A percentile compares a stretch with the other conserved stretches of the same genome.
phyloP scores from a whole-genome alignment of 2,797 vertebrate genomes.

The Ctenopoma kingsleyae region DNA sequence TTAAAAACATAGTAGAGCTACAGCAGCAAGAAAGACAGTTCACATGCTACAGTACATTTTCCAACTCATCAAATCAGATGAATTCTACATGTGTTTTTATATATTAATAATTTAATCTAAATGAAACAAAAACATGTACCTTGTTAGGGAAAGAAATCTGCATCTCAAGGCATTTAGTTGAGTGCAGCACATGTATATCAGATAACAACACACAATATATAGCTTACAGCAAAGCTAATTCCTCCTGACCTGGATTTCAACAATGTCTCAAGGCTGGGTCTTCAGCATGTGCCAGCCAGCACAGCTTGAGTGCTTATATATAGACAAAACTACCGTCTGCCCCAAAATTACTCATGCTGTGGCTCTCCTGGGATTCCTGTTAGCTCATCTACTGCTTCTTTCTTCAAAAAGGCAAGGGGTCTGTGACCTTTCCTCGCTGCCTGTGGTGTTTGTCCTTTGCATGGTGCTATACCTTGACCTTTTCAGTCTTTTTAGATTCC shows the following conservation, averaged over 20 bases:
- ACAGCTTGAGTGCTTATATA: conserved; percentile 82
- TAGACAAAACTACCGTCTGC: conserved; percentile 79
- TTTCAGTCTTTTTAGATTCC: conserved; percentile 80
- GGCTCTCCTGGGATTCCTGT: conserved; percentile 75
- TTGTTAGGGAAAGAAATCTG: background rate
- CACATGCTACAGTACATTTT: background rate
- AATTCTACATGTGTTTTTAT: background rate
- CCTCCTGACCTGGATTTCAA: conserved; percentile 78
- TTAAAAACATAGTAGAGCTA: background rate
- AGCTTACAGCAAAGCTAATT: conserved; percentile 43
- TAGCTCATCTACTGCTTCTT: conserved; percentile 75
- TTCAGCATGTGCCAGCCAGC: conserved; percentile 72
- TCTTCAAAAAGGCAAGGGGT: conserved; percentile 74
- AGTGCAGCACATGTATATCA: background rate
- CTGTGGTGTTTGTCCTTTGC: conserved; percentile 82
- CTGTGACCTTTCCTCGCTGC: conserved; percentile 80
- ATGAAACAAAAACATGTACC: background rate
- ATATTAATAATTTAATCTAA: background rate
- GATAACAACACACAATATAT: conserved; percentile 12
- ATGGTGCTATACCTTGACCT: conserved; percentile 84
- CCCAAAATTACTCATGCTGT: conserved; percentile 79
- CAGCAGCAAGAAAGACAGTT: background rate
- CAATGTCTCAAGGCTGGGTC: conserved; percentile 76
- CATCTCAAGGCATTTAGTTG: background rate
- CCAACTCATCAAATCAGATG: background rate